Percentiles rank a stretch among this genome's conserved stretches.
Conservation (phyloP, 2,113 vertebrate species). For the Gulo gulo region DNA sequence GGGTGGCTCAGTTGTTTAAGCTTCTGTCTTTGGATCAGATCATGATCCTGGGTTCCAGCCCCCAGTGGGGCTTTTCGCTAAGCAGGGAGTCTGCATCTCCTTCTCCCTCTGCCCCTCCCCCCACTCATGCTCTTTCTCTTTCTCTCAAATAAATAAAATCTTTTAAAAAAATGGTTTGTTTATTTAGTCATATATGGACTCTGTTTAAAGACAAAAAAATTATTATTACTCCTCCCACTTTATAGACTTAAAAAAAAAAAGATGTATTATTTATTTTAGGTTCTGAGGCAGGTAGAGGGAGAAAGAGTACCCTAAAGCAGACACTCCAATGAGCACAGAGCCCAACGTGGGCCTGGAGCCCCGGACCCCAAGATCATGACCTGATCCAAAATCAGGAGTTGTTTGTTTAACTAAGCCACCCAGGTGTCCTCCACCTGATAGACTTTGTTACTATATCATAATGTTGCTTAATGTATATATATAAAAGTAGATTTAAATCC, state of each 20-base stretch:
- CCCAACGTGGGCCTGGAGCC: background rate
- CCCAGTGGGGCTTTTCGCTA: background rate
- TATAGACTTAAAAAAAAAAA: background rate
- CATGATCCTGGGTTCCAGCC: background rate
- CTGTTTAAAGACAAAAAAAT: background rate
- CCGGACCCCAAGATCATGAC: background rate
- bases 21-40: background rate
- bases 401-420: background rate
- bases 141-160: background rate
- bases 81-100: background rate
- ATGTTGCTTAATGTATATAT: background rate
- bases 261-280: background rate
- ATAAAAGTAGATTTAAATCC: background rate
- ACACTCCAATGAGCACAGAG: background rate
- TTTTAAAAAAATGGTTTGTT: background rate
- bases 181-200: background rate
- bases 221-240: background rate
- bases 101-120: background rate
- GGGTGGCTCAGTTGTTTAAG: background rate
- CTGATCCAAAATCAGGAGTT: background rate
- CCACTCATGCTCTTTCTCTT: background rate
- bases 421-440: background rate
- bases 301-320: background rate
- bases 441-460: background rate
- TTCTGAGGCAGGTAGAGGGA: background rate